Conservation (phyloP, 2,113 vertebrate genomes). For the Mirounga angustirostris region DNA sequence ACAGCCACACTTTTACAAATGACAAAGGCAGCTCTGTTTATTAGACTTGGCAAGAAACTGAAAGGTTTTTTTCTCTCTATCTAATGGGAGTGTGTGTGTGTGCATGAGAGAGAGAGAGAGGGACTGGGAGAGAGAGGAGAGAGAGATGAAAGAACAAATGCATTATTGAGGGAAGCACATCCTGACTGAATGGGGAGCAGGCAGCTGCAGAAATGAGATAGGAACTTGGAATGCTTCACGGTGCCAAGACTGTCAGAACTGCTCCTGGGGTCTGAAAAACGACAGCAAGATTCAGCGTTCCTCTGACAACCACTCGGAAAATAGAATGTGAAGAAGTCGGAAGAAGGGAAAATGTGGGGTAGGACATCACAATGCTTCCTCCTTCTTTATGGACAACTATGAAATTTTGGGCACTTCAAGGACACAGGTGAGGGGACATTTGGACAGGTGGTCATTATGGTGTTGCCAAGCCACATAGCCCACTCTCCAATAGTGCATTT, state of each 20-base stretch:
- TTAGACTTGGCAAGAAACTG: neutral
- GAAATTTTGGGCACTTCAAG: neutral
- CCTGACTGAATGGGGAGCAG: neutral
- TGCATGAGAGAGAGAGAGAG: neutral
- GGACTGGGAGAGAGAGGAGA: neutral
- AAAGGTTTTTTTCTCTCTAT: neutral
- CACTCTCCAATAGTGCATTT: neutral
- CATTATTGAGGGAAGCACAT: conserved; percentile 35
- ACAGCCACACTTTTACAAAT: neutral
- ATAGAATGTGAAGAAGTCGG: neutral
- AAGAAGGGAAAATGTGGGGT: neutral
- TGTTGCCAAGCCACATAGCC: neutral
- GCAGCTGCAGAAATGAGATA: conserved; percentile 50
- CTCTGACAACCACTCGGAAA: conserved; percentile 60
- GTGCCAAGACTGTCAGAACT: conserved; percentile 23
- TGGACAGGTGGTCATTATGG: neutral
- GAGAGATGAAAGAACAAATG: neutral
- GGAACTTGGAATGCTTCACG: neutral
- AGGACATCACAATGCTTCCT: neutral
- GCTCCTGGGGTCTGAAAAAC: neutral
- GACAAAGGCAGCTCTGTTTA: neutral
- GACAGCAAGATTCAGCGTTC: neutral
- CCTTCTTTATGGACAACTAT: neutral
- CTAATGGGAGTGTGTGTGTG: neutral
- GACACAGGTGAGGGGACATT: neutral